These are phyloP conservation scores for Onthophagus sagittarius DNA, from an alignment of 2,888 invertebrate species.

Conservation along the genomic window DNA sequence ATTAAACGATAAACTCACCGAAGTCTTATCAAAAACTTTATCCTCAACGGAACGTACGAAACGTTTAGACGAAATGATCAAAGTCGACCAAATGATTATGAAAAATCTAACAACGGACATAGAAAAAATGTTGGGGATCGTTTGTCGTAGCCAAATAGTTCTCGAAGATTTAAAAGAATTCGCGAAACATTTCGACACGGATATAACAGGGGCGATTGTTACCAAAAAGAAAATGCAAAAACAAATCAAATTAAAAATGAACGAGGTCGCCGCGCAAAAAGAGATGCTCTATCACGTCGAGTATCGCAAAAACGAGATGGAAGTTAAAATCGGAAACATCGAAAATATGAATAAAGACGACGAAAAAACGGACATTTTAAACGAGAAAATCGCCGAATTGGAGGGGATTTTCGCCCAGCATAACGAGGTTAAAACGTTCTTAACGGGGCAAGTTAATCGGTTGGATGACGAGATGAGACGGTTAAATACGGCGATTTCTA, in stretches of 20 bases:
- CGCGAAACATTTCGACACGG: constrained; percentile 50
- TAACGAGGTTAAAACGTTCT: constrained; percentile 44
- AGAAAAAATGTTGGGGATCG: constrained; percentile 52
- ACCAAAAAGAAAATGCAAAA: constrained; percentile 48
- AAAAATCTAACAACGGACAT: constrained; percentile 49
- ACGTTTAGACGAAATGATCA: constrained; percentile 59
- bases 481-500: constrained; percentile 49
- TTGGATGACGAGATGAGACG: constrained; percentile 59
- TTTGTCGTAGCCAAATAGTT: constrained; percentile 52
- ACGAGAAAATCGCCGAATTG: constrained; percentile 49
- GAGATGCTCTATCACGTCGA: constrained; percentile 59
- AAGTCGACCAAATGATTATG: constrained; percentile 55
- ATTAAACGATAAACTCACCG: constrained; percentile 51
- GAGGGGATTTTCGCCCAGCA: constrained; percentile 48
- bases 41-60: constrained; percentile 57
- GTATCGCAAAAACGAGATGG: constrained; percentile 48
- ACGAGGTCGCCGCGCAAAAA: constrained; percentile 50
- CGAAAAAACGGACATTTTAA: constrained; percentile 36
- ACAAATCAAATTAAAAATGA: constrained; percentile 42
- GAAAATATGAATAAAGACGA: constrained; percentile 39
- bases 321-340: constrained; percentile 45
- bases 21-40: constrained; percentile 53
- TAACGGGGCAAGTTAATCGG: constrained; percentile 53
- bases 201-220: constrained; percentile 50
- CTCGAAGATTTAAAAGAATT: constrained; percentile 49